These are phyloP conservation scores for Desoria tigrina DNA, from an alignment of 2,888 invertebrate species.

Conservation along the genomic window DNA sequence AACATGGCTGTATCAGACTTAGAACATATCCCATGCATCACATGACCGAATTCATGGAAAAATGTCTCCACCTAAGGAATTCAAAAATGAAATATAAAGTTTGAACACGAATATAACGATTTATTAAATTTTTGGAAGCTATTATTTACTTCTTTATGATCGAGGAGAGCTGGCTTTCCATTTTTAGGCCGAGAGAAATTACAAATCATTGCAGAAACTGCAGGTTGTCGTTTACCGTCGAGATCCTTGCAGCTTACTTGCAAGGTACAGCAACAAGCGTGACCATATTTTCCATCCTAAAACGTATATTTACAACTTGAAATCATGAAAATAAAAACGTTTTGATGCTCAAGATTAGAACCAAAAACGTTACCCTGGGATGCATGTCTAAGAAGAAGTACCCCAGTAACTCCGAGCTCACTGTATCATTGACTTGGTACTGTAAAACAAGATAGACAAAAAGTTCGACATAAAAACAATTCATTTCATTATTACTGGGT, in stretches of 20 bases:
- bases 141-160: constrained; percentile 59
- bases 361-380: too few relatives aligned
- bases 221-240: constrained; percentile 54
- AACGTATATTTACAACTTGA: too few relatives aligned
- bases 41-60: constrained; percentile 63
- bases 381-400: constrained; percentile 61
- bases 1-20: constrained; percentile 58
- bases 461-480: not conserved
- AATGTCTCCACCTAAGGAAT: constrained; percentile 57
- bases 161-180: constrained; percentile 59
- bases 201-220: constrained; percentile 60
- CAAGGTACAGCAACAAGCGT: constrained; percentile 56
- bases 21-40: constrained; percentile 61
- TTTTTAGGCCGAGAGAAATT: constrained; percentile 60
- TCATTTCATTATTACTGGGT: too few relatives aligned
- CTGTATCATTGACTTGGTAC: constrained; percentile 59
- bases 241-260: not conserved
- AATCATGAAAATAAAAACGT: too few relatives aligned
- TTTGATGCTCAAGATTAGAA: too few relatives aligned
- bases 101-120: not conserved
- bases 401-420: constrained; percentile 56
- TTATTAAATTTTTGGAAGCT: not conserved
- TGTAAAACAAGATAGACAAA: constrained; percentile 24
- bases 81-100: not conserved
- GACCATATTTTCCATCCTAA: constrained; percentile 61